Evolutionary conservation across 2,113 vertebrate species (phyloP), one percentile per base, ranked within the genome.

Genomic region (Holacanthus passer): DNA sequence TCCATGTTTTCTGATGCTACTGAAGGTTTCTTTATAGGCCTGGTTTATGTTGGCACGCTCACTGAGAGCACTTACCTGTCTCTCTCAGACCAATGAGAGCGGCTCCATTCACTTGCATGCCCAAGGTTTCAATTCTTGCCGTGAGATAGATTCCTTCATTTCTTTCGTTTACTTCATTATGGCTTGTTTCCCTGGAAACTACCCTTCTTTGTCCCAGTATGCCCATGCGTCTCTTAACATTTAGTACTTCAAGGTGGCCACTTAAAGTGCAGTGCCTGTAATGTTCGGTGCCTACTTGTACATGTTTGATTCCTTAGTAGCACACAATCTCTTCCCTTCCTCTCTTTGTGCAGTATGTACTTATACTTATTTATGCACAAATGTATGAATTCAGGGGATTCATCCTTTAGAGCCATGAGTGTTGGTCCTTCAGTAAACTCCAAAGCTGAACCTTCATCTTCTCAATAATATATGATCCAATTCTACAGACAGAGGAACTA

Each of bases 141-240:
- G 7, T 47, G 16, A 45, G 43, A 77, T 41, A 24, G 43, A 3
- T 60, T 50, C 14, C 29, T 52, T 65, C 27, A 62, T 70, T 74
- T 70, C 64, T 41, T 53, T 19, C 1, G 17, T 45, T 27, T 72
- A 83, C 32, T 11, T 77, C n/a, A 29, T 68, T 37, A 63, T 37
- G 47, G 48, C 60, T 77, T 69, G 81, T 87, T 81, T 56, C 77
- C 85, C 45, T 73, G 64, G 73, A 66, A 87, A 84, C 82, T 45
- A 29, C 27, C 8, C 12, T 41, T 35, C 47, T 63, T 35, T 62
- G 1, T 77, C 35, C 50, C 48, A 63, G 20, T 13, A n/a, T 78
- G 37, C 20, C 64, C 29, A 43, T 69, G 35, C 2, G 27, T 63
- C 31, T 50, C 35, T 45, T 50, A 68, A 53, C 47, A 68, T 81